Evolutionary conservation across 2,797 vertebrate species (phyloP).

Genomic region (Megalops cyprinoides): DNA sequence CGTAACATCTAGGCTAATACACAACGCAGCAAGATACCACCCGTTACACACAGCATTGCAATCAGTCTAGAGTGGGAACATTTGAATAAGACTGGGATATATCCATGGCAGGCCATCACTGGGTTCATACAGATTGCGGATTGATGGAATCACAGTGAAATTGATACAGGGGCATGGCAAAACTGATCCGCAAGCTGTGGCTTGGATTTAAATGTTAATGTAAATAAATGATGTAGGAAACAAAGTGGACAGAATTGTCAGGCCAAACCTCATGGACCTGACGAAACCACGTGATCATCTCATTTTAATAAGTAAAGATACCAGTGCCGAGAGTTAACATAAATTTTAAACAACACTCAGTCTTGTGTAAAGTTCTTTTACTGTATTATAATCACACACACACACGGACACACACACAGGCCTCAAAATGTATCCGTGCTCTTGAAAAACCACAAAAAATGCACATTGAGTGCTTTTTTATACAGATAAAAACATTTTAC

Average conservation of each 20-base stretch:
- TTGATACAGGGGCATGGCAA: conserved; percentile 53
- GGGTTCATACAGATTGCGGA: not conserved
- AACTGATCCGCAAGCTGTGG: conserved; percentile 56
- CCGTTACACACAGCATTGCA: no score
- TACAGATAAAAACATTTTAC: not conserved
- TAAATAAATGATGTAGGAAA: conserved; percentile 75
- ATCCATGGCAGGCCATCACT: conserved; percentile 6
- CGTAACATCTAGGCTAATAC: no score
- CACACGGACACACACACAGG: not conserved
- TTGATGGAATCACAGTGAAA: conserved; percentile 54
- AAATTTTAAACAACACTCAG: no score
- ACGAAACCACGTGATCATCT: conserved; percentile 52
- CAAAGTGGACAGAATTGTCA: conserved; percentile 74
- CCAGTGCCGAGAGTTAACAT: no score
- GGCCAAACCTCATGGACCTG: conserved; percentile 48
- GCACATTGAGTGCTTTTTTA: no score
- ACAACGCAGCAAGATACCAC: no score
- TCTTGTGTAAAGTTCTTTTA: no score
- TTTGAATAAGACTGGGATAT: not conserved
- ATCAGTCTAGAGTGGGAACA: not conserved
- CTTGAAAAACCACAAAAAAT: no score
- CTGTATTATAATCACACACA: not conserved
- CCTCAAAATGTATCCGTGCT: not conserved
- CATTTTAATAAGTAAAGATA: conserved; percentile 68
- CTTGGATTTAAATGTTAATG: conserved; percentile 70